Evolutionary conservation across 2,113 vertebrate species (phyloP), one percentile per base, ranked within the genome.

Genomic region (Eclectus roratus): DNA sequence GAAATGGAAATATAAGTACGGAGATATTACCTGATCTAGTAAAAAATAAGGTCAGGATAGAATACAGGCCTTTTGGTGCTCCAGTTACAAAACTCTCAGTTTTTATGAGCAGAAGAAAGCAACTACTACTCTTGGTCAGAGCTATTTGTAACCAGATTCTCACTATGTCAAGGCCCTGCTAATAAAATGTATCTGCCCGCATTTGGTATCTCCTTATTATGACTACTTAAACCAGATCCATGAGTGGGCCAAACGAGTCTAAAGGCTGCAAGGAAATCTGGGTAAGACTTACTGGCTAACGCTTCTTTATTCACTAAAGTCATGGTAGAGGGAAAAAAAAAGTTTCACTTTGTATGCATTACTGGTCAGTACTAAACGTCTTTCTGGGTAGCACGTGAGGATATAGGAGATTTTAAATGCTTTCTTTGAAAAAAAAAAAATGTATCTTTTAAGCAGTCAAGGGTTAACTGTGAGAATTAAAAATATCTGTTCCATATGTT

Each of bases 401-500:
- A 96, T 92, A 68, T 53, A 97, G 76, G 90, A 93, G 94, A 93
- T 91, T 97, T 96, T 95, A 90, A 97, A 94, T 55, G 70, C 70
- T 90, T 96, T 80, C 66, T 95, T 85, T 93, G 83, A 92, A 95
- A 96, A 83, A 6, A 93, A 87, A 91, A 95, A 96, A 97, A 97
- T 80, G 91, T 44, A 84, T 94, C 89, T 96, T 96, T 94, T 95
- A 96, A 96, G 95, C 94, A 93, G 95, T 95, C 90, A 96, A 80
- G 66, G 2, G n/a, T 69, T 96, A 96, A 88, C 96, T 49, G 76
- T 65, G 85, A 96, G 79, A 97, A 96, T 97, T 97, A 97, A 97
- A 97, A 97, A 97, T 97, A 94, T 89, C 96, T 96, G 83, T 97
- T 97, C 96, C 96, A 97, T 97, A 94, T 93, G 93, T 93, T 94